Evolutionary conservation across 1,140 invertebrate species (phyloP).

Genomic region (Rhysida immarginata): DNA sequence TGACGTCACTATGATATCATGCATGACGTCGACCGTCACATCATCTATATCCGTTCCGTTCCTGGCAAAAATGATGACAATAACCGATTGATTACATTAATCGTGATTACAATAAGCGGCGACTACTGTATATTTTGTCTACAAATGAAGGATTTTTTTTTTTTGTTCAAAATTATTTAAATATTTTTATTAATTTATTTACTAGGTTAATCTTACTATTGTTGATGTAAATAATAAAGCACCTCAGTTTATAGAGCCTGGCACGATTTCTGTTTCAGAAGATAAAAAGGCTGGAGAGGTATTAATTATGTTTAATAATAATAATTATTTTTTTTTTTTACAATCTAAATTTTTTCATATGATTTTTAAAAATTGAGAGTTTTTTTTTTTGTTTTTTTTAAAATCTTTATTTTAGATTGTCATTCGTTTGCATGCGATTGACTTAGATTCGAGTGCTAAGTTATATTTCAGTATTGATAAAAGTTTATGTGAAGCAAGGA

Average conservation of each 20-base stretch:
- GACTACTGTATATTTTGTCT: no score
- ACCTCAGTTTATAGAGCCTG: constrained; percentile 53
- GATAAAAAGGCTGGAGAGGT: constrained; percentile 47
- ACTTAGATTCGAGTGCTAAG: constrained; percentile 16
- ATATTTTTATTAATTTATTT: neutral
- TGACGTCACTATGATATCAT: no score
- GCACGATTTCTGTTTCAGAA: constrained; percentile 49
- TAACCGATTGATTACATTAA: no score
- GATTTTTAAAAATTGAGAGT: no score
- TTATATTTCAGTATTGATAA: constrained; percentile 34
- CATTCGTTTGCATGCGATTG: constrained; percentile 14
- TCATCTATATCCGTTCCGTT: no score
- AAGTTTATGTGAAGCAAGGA: constrained; percentile 52
- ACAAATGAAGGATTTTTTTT: no score
- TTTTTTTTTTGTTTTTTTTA: neutral
- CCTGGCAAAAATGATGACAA: no score
- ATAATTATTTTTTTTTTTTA: neutral
- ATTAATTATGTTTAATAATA: neutral
- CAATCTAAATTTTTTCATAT: no score
- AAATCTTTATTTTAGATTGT: constrained; percentile 12
- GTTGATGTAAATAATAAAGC: constrained; percentile 83
- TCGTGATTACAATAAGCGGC: no score
- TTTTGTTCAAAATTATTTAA: neutral
- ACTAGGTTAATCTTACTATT: constrained; percentile 59
- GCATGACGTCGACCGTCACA: no score